phyloP scores from a whole-genome alignment of 2,113 vertebrate genomes.

The Falco punctatus region DNA sequence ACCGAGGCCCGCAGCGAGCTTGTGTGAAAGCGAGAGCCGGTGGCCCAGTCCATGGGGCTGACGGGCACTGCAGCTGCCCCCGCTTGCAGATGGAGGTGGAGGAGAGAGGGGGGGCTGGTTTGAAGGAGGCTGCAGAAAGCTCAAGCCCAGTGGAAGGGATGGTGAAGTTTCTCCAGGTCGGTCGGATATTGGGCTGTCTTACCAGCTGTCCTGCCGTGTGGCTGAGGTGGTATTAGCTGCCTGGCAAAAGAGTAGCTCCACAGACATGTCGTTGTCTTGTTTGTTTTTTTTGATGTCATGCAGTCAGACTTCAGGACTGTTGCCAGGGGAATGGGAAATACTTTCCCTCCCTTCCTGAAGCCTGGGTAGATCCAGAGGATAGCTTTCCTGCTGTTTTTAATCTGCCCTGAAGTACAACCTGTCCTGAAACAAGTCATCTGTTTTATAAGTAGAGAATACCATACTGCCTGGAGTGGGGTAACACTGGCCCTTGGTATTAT shows the following conservation, averaged over 20 bases:
- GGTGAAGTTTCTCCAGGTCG: neutral
- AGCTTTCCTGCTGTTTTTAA: constrained; percentile 36
- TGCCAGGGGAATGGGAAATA: constrained; percentile 20
- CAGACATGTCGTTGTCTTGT: neutral
- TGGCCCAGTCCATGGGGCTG: rapidly evolving
- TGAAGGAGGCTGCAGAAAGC: neutral
- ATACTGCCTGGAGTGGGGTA: neutral
- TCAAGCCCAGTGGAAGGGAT: neutral
- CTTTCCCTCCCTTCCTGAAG: constrained; percentile 50
- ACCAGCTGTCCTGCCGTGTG: neutral
- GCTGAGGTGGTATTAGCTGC: neutral
- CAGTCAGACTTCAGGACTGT: neutral
- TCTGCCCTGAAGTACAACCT: neutral
- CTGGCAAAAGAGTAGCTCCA: neutral
- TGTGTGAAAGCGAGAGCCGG: neutral
- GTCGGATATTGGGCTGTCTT: neutral
- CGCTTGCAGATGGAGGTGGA: neutral
- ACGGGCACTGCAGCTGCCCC: rapidly evolving
- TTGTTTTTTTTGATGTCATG: neutral
- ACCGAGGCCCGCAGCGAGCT: neutral
- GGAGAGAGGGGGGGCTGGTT: neutral
- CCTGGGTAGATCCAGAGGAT: neutral
- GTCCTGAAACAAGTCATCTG: neutral
- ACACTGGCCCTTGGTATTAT: neutral
- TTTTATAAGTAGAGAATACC: neutral